Conservation (phyloP, 2,113 vertebrate species). For the Microtus montanus region DNA sequence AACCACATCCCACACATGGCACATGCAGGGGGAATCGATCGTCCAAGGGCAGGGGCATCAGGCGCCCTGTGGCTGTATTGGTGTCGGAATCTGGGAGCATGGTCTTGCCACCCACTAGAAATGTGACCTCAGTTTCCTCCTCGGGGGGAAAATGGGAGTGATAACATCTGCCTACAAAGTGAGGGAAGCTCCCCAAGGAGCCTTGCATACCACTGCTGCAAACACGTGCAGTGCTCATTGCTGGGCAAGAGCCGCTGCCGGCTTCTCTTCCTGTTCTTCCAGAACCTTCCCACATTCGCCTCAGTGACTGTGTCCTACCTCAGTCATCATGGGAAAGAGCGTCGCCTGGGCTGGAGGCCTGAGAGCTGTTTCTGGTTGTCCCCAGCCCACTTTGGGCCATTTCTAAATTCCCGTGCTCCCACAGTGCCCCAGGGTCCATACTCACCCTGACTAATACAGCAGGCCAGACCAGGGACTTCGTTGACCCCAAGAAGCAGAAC, state of each 20-base stretch:
- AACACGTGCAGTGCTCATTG: neutral
- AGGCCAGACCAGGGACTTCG: slow-evolving; percentile 39
- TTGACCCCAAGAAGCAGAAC: too few species aligned
- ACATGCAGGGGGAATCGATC: neutral
- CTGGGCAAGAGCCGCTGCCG: neutral
- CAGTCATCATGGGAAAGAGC: neutral
- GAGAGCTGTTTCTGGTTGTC: neutral
- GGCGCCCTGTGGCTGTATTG: neutral
- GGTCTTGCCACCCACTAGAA: neutral
- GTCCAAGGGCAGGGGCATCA: neutral
- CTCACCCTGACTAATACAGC: slow-evolving; percentile 76
- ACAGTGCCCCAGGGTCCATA: slow-evolving; percentile 36
- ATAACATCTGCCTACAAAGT: neutral
- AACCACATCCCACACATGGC: neutral
- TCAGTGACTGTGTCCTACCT: neutral
- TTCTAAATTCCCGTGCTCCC: neutral
- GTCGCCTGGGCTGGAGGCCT: neutral
- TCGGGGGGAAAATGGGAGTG: neutral
- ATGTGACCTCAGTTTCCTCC: neutral
- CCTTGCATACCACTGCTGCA: neutral
- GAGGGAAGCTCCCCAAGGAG: neutral
- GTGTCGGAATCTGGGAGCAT: neutral
- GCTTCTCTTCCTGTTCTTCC: neutral
- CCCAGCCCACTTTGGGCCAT: neutral
- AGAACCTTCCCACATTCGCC: neutral